Evolutionary conservation across 2,797 vertebrate genomes (phyloP).

Genomic region (Clarias laeviceps): DNA sequence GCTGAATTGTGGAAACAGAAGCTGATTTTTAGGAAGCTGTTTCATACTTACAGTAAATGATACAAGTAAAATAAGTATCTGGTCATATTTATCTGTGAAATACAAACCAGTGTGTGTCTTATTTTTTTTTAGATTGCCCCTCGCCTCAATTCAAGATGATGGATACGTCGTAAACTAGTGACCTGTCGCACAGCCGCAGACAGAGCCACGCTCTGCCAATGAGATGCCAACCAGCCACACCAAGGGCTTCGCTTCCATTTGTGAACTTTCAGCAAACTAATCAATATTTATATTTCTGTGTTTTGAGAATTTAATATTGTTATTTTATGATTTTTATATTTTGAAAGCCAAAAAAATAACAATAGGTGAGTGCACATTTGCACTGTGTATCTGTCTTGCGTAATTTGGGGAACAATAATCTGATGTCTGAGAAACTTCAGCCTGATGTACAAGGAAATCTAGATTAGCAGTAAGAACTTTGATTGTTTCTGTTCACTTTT

Average conservation of each 20-base stretch:
- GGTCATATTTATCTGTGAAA: neutral
- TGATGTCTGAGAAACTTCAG: conserved; percentile 40
- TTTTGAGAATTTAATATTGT: conserved; percentile 76
- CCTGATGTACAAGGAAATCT: conserved; percentile 45
- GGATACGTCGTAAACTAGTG: conserved; percentile 36
- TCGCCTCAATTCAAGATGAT: conserved; percentile 98
- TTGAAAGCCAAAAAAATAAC: conserved; percentile 74
- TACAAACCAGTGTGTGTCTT: neutral
- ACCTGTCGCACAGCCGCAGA: conserved; percentile 67
- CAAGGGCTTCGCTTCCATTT: conserved; percentile 82
- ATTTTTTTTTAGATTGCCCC: conserved; percentile 85
- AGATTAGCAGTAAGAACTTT: conserved; percentile 47
- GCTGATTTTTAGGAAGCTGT: neutral
- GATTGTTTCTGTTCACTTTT: conserved; percentile 33
- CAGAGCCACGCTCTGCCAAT: conserved; percentile 71
- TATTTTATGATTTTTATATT: conserved; percentile 76
- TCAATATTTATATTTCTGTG: conserved; percentile 79
- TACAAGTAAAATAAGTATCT: neutral
- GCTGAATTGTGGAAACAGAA: neutral
- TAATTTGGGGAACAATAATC: conserved; percentile 62
- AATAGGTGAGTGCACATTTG: conserved; percentile 66
- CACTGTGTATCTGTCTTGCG: conserved; percentile 55
- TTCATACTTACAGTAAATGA: neutral
- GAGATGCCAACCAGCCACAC: conserved; percentile 65
- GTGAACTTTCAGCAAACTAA: conserved; percentile 70